A percentile compares a stretch with the other conserved stretches of the same genome.
Conservation (phyloP, 1,140 invertebrate genomes). For the Lethocerus indicus region DNA sequence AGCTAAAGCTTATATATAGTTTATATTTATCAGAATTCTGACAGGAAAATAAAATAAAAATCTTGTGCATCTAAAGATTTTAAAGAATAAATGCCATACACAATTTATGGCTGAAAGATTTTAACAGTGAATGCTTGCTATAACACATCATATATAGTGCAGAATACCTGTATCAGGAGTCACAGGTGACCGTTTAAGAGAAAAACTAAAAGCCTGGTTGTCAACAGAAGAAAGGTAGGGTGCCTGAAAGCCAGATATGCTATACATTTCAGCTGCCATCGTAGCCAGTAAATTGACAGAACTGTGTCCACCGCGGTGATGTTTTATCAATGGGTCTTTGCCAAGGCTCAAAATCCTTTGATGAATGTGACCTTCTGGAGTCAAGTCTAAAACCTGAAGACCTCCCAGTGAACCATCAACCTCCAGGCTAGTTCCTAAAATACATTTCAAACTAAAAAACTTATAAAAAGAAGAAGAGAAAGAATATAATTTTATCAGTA, state of each 20-base stretch:
- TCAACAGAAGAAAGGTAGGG: slow-evolving; percentile 26
- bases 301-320: slow-evolving; percentile 23
- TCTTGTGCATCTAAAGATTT: too few relatives aligned
- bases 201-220: slow-evolving; percentile 45
- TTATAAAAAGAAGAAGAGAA: not conserved
- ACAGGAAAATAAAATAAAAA: too few relatives aligned
- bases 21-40: too few relatives aligned
- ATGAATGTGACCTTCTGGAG: slow-evolving; percentile 63
- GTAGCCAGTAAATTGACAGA: slow-evolving; percentile 19
- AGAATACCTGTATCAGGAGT: slow-evolving; percentile 10
- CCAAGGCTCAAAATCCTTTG: slow-evolving; percentile 75
- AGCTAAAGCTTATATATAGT: too few relatives aligned
- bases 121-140: too few relatives aligned
- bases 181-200: slow-evolving; percentile 26
- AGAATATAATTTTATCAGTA: too few relatives aligned
- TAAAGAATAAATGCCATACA: too few relatives aligned
- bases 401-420: slow-evolving; percentile 78
- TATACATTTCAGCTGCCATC: slow-evolving; percentile 28
- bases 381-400: slow-evolving; percentile 78
- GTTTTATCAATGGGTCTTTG: slow-evolving; percentile 42
- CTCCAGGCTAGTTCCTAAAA: slow-evolving; percentile 23
- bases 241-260: slow-evolving; percentile 22
- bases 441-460: not conserved
- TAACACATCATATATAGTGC: too few relatives aligned
- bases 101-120: too few relatives aligned